Evolutionary conservation across 2,888 invertebrate genomes (phyloP), one percentile per base, ranked within the genome.

Genomic region (Netelia virgata): DNA sequence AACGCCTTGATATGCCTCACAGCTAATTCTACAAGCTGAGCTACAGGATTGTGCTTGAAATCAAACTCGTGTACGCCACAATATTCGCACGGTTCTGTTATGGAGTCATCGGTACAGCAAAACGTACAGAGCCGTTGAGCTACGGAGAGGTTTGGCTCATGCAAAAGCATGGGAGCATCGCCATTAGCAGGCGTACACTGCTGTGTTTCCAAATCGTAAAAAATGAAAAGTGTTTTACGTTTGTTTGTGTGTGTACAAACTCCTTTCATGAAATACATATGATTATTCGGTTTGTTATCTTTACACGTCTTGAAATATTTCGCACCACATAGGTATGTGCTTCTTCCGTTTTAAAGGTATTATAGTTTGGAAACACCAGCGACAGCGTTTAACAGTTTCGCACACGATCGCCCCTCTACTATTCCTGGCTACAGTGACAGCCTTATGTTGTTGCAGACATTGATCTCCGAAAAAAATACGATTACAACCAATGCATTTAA

Each of bases 171-270:
- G n/a, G 6, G 1, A 1, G 72, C 11, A 14, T 5, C 14, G 1
- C 59, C 57, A 3, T 18, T 8, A n/a, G 57, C 1, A 2, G 28
- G 16, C 3, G 47, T 66, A 9, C 83, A 70, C 68, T 86, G 75
- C 18, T 59, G 85, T 55, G 57, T 74, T 47, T 87, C 77, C 3
- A 84, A 85, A 28, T 18, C 63, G 76, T 70, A 73, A 88, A 75
- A 82, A 82, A 87, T 88, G 14, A 70, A 78, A 6, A 82, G 61
- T 53, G 36, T 11, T 14, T 68, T 41, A 41, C 79, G 41, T 1
- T 59, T 61, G 2, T n/a, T n/a, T 68, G 23, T 63, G 11, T 14
- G 5, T 3, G 3, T 41, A 1, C 28, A 1, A 23, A 64, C 8
- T 8, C n/a, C 41, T 3, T 59, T 23, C n/a, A n/a, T n/a, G n/a